Evolutionary conservation across 1,140 invertebrate genomes (phyloP), one percentile per base, ranked within the genome.

Genomic region (Drosophila chauvacae): DNA sequence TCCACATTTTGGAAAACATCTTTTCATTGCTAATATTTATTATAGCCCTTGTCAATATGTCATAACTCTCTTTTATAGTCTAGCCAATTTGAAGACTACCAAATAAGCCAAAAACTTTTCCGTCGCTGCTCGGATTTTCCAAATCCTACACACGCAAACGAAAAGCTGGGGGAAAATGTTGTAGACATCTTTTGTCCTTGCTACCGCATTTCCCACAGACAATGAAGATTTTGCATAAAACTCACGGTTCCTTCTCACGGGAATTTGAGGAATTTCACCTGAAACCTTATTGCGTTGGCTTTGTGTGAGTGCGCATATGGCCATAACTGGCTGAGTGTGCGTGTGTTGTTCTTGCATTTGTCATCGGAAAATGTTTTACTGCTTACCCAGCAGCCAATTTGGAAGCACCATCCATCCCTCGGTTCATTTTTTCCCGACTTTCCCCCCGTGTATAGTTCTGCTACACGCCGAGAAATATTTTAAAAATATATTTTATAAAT

Each of bases 361-460:
- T 84, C 81, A 84, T 84, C 77, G 81, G 51, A 80, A 79, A 85
- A 84, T 80, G 66, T 84, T 80, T 70, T 77, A 55, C 70, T 82
- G 80, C 80, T 64, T 74, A 82, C 68, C 51, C 74, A 73, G 63
- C 71, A 80, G 81, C 81, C 81, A 83, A 83, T 84, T 83, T 83
- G 77, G 61, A 35, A 57, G 61, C 39, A 61, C n/a, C 20, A 23
- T 5, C 20, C 23, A 6, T 42, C 16, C 42, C 53, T 6, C 13
- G 5, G 20, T 23, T 10, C 33, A 23, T n/a, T 41, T 48, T 63
- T 20, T 11, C 11, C 10, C 9, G 23, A 28, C 16, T 44, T 18
- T 44, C 9, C 56, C 16, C 60, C 7, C 14, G n/a, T 13, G 20
- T 20, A 33, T 28, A 66, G 41, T 60, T 64, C 18, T 23, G 1